Percentiles rank a stretch among this genome's conserved stretches.
These are phyloP conservation scores for Leucophora obtusa DNA, from an alignment of 2,888 invertebrate species.

Conservation along the genomic window DNA sequence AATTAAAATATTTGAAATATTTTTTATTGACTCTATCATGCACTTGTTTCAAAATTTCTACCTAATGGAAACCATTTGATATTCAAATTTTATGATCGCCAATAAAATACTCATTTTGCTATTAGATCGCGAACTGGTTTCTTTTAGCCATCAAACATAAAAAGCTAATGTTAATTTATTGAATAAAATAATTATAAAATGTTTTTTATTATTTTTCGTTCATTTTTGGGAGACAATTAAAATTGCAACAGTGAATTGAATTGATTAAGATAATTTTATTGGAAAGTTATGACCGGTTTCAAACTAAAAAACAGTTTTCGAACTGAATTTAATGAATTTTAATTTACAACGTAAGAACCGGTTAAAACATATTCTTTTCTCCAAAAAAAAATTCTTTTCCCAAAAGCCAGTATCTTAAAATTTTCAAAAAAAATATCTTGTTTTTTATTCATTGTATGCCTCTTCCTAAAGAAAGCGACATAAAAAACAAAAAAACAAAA, in stretches of 20 bases:
- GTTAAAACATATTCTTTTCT: not conserved
- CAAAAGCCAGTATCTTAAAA: conserved; percentile 23
- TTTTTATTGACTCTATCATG: conserved; percentile 35
- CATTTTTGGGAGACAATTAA: not conserved
- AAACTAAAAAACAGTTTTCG: not conserved
- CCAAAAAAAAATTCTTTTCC: conserved; percentile 6
- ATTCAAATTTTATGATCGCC: not conserved
- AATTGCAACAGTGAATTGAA: not conserved
- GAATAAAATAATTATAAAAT: not conserved
- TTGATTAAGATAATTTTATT: not conserved
- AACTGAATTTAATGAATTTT: not conserved
- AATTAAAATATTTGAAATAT: conserved; percentile 59
- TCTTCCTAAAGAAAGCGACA: not conserved
- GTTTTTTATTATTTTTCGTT: not conserved
- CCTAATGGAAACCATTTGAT: not conserved
- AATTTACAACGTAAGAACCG: not conserved
- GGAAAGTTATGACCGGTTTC: not conserved
- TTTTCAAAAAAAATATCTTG: conserved; percentile 16
- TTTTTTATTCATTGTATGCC: conserved; percentile 13
- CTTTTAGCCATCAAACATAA: not conserved
- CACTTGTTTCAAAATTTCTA: not conserved
- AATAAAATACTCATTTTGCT: not conserved
- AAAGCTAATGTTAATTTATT: conserved; percentile 6
- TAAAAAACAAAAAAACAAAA: not conserved
- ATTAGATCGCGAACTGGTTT: not conserved